Percentiles rank a stretch among this genome's conserved stretches.
phyloP scores from a whole-genome alignment of 92 coral and sea anemone genomes.

The Epizoanthus stellaris region DNA sequence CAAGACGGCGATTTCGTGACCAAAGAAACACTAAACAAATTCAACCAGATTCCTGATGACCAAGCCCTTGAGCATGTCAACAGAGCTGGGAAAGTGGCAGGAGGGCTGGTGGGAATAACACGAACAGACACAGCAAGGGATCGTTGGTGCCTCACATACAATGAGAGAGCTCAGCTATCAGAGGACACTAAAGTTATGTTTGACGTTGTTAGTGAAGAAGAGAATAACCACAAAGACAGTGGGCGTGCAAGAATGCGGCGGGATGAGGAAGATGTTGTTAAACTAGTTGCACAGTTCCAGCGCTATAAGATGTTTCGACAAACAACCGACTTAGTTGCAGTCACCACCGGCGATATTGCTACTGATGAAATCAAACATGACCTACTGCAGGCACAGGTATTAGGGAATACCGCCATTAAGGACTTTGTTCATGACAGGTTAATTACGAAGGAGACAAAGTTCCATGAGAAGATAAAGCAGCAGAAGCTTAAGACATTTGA shows the following conservation, averaged over 20 bases:
- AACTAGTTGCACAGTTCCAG: slow-evolving; percentile 39
- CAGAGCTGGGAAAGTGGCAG: slow-evolving; percentile 62
- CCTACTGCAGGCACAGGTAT: slow-evolving; percentile 55
- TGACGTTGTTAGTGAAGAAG: slow-evolving; percentile 42
- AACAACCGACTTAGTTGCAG: slow-evolving; percentile 51
- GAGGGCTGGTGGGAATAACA: slow-evolving; percentile 70
- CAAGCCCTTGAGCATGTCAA: slow-evolving; percentile 75
- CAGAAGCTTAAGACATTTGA: slow-evolving; percentile 71
- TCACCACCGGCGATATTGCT: slow-evolving; percentile 64
- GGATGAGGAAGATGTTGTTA: slow-evolving; percentile 62
- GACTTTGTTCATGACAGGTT: slow-evolving; percentile 58
- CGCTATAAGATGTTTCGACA: slow-evolving; percentile 51
- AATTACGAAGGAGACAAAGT: slow-evolving; percentile 53
- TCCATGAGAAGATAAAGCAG: slow-evolving; percentile 61
- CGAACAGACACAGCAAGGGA: slow-evolving; percentile 69
- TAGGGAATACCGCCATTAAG: slow-evolving; percentile 36
- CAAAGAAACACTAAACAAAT: slow-evolving; percentile 54
- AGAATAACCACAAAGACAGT: slow-evolving; percentile 42
- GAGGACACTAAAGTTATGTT: slow-evolving; percentile 71
- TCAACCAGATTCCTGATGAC: slow-evolving; percentile 70
- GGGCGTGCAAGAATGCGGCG: slow-evolving; percentile 55
- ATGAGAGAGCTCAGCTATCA: slow-evolving; percentile 59
- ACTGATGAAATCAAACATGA: slow-evolving; percentile 55
- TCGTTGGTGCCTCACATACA: slow-evolving; percentile 74
- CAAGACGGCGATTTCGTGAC: slow-evolving; percentile 64